Percentiles rank a stretch among this genome's conserved stretches.
phyloP scores from a whole-genome alignment of 2,888 invertebrate species.

The Cephus nigrinus region DNA sequence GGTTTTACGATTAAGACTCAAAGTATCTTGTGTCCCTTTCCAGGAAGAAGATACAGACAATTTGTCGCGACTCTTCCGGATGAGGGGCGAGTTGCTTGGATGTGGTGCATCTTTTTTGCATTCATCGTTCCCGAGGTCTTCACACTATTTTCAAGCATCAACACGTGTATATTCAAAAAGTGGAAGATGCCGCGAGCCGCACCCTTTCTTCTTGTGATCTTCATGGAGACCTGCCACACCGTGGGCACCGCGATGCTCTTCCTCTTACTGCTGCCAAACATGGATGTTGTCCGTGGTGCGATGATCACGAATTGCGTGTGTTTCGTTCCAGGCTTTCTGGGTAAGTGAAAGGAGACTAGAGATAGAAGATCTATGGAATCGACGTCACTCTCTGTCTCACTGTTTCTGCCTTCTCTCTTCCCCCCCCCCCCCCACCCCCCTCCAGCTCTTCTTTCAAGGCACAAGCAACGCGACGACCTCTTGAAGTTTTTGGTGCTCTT shows the following conservation, averaged over 20 bases:
- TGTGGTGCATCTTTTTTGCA: slow-evolving; percentile 82
- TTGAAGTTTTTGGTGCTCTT: slow-evolving; percentile 37
- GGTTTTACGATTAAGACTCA: no score
- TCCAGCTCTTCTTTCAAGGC: slow-evolving; percentile 34
- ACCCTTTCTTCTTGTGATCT: slow-evolving; percentile 72
- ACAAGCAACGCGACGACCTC: slow-evolving; percentile 17
- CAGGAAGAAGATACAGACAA: slow-evolving; percentile 73
- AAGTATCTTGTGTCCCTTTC: slow-evolving; percentile 10
- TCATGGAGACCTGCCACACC: slow-evolving; percentile 84
- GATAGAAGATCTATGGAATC: no score
- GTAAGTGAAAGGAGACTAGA: slow-evolving; percentile 65
- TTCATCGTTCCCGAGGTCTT: slow-evolving; percentile 83
- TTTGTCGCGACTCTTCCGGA: slow-evolving; percentile 73
- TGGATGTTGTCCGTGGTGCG: slow-evolving; percentile 84
- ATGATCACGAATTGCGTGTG: slow-evolving; percentile 89
- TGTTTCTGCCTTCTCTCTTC: no score
- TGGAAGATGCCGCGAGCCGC: slow-evolving; percentile 69
- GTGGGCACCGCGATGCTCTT: slow-evolving; percentile 82
- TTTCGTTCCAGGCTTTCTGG: slow-evolving; percentile 82
- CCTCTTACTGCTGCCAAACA: slow-evolving; percentile 80
- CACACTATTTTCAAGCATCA: slow-evolving; percentile 76
- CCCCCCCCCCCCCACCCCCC: neutral
- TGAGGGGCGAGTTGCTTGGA: slow-evolving; percentile 79
- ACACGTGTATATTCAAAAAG: slow-evolving; percentile 81
- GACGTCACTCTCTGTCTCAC: no score